These are phyloP conservation scores for Alouatta caraya DNA, from an alignment of 2,797 vertebrate species.

Conservation along the genomic window DNA sequence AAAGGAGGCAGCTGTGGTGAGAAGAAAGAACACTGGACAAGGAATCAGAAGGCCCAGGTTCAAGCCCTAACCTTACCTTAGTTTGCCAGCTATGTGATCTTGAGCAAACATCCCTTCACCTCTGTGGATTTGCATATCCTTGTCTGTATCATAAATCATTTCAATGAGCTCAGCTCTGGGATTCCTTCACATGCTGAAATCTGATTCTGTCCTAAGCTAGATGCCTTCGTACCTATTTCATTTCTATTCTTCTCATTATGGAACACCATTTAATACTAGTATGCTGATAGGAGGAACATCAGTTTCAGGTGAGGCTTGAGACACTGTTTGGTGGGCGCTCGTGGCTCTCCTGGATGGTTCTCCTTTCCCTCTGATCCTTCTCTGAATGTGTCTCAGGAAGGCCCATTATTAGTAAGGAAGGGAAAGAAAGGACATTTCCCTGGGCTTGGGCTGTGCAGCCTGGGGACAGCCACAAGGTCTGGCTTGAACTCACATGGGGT, in stretches of 20 bases:
- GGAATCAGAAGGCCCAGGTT: slow-evolving; percentile 2
- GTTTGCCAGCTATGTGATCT: not conserved
- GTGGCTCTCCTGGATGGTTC: not conserved
- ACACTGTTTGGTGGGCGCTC: not conserved
- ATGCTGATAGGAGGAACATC: not conserved
- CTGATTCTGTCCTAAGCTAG: not conserved
- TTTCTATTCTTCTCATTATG: rapidly evolving
- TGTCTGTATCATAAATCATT: not conserved
- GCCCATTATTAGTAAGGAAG: not conserved
- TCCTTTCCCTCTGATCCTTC: not conserved
- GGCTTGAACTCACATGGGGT: not conserved
- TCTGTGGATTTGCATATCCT: not conserved
- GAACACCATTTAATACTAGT: not conserved
- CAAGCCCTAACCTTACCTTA: not conserved
- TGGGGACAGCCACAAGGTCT: not conserved
- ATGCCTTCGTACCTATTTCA: not conserved
- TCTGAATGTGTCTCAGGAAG: not conserved
- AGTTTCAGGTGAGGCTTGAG: not conserved
- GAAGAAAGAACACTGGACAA: slow-evolving; percentile 15
- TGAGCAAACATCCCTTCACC: not conserved
- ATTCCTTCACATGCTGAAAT: not conserved
- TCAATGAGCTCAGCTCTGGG: not conserved
- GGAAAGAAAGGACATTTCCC: not conserved
- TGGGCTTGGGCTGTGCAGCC: not conserved
- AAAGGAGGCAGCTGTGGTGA: slow-evolving; percentile 30